A percentile compares a stretch with the other conserved stretches of the same genome.
These are phyloP conservation scores for Murina feae DNA, from an alignment of 2,113 vertebrate species.

Conservation along the genomic window DNA sequence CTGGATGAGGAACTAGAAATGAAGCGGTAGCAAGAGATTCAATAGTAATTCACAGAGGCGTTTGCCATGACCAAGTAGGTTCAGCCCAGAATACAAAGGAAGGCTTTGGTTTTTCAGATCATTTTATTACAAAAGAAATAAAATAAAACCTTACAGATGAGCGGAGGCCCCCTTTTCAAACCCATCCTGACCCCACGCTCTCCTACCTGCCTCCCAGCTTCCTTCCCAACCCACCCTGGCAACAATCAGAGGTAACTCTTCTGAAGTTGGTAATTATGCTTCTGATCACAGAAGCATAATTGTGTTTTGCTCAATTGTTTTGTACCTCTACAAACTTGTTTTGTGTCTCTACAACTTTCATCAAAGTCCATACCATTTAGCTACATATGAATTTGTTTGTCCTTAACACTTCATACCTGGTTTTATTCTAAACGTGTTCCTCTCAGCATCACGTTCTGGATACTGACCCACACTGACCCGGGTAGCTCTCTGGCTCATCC, in stretches of 20 bases:
- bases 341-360: slow-evolving; percentile 17
- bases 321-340: neutral
- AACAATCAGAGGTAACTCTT: neutral
- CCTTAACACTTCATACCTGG: neutral
- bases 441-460: neutral
- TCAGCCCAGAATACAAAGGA: slow-evolving; percentile 45
- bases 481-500: neutral
- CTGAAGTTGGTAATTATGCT: neutral
- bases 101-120: neutral
- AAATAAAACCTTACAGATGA: neutral
- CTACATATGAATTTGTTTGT: neutral
- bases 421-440: neutral
- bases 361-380: neutral
- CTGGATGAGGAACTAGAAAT: slow-evolving; percentile 57
- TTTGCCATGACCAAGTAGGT: slow-evolving; percentile 39
- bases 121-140: slow-evolving; percentile 52
- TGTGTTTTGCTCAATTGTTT: too few species aligned
- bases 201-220: neutral
- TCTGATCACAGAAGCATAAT: too few species aligned
- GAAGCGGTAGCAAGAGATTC: slow-evolving; percentile 54
- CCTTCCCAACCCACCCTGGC: neutral
- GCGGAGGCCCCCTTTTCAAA: neutral
- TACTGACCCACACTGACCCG: neutral
- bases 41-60: slow-evolving; percentile 54
- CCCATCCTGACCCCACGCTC: neutral